These are phyloP conservation scores for Monochamus alternatus DNA, from an alignment of 2,888 invertebrate genomes.

Conservation along the genomic window DNA sequence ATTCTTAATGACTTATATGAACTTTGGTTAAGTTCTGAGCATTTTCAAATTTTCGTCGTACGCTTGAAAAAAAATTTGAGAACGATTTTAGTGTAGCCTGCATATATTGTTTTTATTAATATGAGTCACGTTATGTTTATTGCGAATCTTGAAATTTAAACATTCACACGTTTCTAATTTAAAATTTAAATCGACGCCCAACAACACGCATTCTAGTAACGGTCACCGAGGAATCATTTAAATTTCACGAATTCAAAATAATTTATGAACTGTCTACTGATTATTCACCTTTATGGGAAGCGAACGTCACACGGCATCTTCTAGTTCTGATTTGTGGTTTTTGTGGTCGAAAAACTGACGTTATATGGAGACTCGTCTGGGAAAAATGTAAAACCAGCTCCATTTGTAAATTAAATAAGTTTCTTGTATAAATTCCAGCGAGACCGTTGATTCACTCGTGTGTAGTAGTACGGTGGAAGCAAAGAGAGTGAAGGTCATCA, in stretches of 20 bases:
- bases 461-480: conserved; percentile 37
- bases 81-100: no score
- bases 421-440: conserved; percentile 48
- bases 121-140: no score
- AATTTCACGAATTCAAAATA: background rate
- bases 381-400: conserved; percentile 15
- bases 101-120: no score
- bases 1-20: no score
- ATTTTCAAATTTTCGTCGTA: no score
- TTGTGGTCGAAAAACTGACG: conserved; percentile 18
- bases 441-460: conserved; percentile 53
- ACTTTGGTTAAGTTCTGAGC: no score
- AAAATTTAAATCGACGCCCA: background rate
- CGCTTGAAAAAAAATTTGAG: no score
- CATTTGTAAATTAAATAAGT: conserved; percentile 29
- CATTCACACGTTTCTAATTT: no score
- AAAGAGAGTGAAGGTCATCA: conserved; percentile 42
- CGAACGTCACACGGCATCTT: background rate
- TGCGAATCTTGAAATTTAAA: no score
- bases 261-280: background rate
- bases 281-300: background rate
- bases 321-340: conserved; percentile 6
- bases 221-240: background rate
- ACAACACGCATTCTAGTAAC: background rate
- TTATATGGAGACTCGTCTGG: conserved; percentile 4